These are phyloP conservation scores for Mormyrus iriodes DNA, from an alignment of 2,113 vertebrate genomes.

Conservation along the genomic window DNA sequence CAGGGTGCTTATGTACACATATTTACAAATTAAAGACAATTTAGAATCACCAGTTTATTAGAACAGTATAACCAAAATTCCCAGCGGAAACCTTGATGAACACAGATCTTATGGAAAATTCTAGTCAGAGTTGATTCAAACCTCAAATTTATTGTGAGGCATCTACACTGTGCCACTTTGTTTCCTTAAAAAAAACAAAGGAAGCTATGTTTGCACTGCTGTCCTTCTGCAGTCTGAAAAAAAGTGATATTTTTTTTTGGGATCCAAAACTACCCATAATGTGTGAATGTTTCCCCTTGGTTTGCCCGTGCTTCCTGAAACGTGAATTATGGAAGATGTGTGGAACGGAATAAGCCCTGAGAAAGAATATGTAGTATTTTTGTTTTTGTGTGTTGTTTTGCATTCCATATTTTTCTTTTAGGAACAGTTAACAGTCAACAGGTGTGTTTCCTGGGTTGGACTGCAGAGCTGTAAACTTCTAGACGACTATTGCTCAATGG, in stretches of 20 bases:
- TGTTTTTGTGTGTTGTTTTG: background rate
- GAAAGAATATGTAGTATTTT: background rate
- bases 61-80: background rate
- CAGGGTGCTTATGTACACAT: background rate
- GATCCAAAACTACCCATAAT: background rate
- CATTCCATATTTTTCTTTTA: background rate
- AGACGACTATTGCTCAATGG: background rate
- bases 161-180: background rate
- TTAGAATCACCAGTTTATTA: background rate
- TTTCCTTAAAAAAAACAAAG: background rate
- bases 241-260: no score
- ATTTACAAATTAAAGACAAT: background rate
- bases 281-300: background rate
- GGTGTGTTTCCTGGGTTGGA: background rate
- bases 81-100: background rate
- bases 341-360: background rate
- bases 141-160: background rate
- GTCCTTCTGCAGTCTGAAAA: background rate
- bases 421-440: background rate
- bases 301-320: background rate
- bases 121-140: background rate
- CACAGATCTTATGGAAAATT: background rate
- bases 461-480: background rate
- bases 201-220: background rate
- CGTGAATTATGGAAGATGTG: background rate